Conservation (phyloP, 2,888 invertebrate genomes). For the Mylabris sibirica region DNA sequence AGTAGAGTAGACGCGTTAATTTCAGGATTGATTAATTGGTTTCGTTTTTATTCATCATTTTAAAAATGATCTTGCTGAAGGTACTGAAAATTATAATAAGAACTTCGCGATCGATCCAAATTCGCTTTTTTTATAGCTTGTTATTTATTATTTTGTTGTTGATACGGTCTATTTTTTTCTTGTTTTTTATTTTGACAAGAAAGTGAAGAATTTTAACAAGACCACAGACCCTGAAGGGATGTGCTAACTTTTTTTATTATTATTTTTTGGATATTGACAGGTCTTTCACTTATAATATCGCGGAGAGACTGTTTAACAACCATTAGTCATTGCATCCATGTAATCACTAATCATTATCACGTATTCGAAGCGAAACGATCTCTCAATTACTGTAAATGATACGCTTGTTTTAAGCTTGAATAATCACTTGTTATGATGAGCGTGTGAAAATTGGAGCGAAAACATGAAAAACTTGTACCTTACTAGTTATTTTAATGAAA, state of each 20-base stretch:
- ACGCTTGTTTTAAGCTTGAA: slow-evolving; percentile 33
- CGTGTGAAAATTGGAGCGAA: slow-evolving; percentile 38
- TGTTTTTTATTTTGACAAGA: slow-evolving; percentile 38
- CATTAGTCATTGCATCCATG: slow-evolving; percentile 48
- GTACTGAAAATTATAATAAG: slow-evolving; percentile 23
- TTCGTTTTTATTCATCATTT: neutral
- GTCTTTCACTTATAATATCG: slow-evolving; percentile 29
- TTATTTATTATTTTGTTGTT: slow-evolving; percentile 28
- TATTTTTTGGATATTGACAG: slow-evolving; percentile 33
- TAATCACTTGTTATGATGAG: slow-evolving; percentile 34
- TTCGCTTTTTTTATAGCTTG: slow-evolving; percentile 18
- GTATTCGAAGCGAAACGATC: slow-evolving; percentile 42
- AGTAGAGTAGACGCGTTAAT: neutral
- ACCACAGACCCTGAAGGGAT: slow-evolving; percentile 35
- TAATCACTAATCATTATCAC: slow-evolving; percentile 47
- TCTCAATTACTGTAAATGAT: slow-evolving; percentile 47
- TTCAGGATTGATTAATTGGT: neutral
- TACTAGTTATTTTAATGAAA: no score
- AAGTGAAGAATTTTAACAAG: slow-evolving; percentile 47
- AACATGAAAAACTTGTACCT: slow-evolving; percentile 18
- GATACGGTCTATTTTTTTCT: slow-evolving; percentile 2
- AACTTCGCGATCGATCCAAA: slow-evolving; percentile 30
- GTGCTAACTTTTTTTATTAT: neutral
- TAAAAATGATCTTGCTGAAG: slow-evolving; percentile 11
- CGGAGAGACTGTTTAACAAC: slow-evolving; percentile 42